These are phyloP conservation scores for Pristionchus entomophagus DNA, from an alignment of 2,888 invertebrate species.

Conservation along the genomic window DNA sequence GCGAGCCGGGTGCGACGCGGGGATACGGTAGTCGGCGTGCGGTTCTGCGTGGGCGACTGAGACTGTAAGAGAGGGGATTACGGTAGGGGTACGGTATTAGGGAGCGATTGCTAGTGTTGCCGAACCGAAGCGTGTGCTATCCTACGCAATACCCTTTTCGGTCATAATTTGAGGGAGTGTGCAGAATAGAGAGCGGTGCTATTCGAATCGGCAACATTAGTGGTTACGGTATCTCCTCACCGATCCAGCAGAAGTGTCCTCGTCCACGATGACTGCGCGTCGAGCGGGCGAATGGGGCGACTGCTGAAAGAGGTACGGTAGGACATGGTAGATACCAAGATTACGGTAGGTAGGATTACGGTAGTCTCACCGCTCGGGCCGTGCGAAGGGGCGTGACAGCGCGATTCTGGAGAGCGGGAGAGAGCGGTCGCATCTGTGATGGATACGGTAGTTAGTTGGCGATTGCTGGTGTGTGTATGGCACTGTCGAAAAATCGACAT, in stretches of 20 bases:
- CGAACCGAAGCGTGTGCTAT: too few species aligned
- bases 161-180: too few species aligned
- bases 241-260: constrained; percentile 38
- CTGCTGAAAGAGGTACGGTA: background rate
- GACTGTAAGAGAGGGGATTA: constrained; percentile 17
- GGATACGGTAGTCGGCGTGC: constrained; percentile 22
- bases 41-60: constrained; percentile 35
- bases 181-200: background rate
- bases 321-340: background rate
- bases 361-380: background rate
- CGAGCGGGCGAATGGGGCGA: background rate
- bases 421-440: background rate
- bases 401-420: background rate
- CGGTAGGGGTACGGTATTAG: too few species aligned
- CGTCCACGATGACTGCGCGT: background rate
- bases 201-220: background rate
- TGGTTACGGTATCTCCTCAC: too few species aligned
- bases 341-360: too few species aligned
- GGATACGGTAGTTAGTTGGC: too few species aligned
- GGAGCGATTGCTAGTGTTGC: background rate
- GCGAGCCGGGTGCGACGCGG: constrained; percentile 24
- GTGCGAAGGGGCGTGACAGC: background rate
- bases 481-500: too few species aligned
- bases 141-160: too few species aligned
- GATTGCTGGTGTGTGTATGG: too few species aligned